Evolutionary conservation across 2,888 invertebrate genomes (phyloP), one percentile per base, ranked within the genome.

Genomic region (Sericinus montela): DNA sequence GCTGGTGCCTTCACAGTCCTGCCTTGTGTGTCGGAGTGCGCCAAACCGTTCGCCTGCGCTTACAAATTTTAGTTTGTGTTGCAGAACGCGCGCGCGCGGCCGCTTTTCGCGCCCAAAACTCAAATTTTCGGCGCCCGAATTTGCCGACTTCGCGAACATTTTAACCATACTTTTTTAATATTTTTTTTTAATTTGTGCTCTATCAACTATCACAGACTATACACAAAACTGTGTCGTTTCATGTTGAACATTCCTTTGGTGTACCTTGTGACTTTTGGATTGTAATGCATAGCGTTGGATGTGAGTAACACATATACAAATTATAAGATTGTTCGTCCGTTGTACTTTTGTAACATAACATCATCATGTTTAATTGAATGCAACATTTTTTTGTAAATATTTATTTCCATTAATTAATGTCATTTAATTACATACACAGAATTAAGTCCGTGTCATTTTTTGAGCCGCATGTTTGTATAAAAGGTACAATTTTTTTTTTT

Each of bases 61-160:
- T 72, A 82, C 85, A 79, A 83, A 84, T 84, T 80, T 88, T 83
- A 87, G 86, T 86, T 80, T 65, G 80, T 75, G 76, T 70, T 72
- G 80, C 69, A 75, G 75, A 75, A 74, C 80, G 83, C 80, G 76
- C 74, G 83, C 84, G 87, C 83, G 75, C 84, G 83, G 81, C 77
- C 82, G 78, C 69, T 57, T 67, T 69, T 67, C 78, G 81, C 82
- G 80, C 75, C 79, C 63, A 82, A 53, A 83, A 75, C 69, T 81
- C 83, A 79, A 72, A 72, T 79, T 19, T 78, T 81, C 69, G 72
- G 75, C 57, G 58, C 51, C 59, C 59, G 59, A 74, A 76, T 72
- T 69, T 65, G 40, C 59, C 61, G 58, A 56, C 63, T 19, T 2
- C 44, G 29, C 35, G 4, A 30, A 39, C 11, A 29, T n/a, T 42